phyloP scores from a whole-genome alignment of 2,888 invertebrate species.

The Alloscopus bannaensis region DNA sequence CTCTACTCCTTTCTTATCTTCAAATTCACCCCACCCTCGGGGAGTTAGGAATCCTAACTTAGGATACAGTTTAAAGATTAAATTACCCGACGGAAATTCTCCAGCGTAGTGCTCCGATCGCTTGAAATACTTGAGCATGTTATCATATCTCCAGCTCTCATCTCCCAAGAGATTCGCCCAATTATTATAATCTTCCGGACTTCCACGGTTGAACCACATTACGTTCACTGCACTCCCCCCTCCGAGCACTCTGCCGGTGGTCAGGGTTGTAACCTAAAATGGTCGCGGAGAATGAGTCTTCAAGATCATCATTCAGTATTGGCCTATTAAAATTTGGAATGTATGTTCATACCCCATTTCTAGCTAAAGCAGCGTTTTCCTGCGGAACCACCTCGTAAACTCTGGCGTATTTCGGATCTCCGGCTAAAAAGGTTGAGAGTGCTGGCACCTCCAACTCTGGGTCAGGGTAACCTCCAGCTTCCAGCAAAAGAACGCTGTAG shows the following conservation, averaged over 20 bases:
- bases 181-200: conserved; percentile 48
- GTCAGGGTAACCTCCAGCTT: conserved; percentile 24
- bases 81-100: background rate
- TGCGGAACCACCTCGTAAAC: background rate
- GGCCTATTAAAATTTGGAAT: background rate
- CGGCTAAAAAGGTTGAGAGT: background rate
- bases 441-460: conserved; percentile 22
- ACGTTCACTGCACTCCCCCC: conserved; percentile 31
- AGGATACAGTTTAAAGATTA: too few relatives aligned
- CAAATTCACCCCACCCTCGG: too few relatives aligned
- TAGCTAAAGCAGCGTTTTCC: background rate
- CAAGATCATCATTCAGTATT: background rate
- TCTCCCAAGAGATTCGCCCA: conserved; percentile 49
- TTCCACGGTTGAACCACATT: conserved; percentile 45
- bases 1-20: too few relatives aligned
- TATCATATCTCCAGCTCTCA: conserved; percentile 50
- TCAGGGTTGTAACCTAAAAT: background rate
- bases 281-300: background rate
- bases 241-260: conserved; percentile 7
- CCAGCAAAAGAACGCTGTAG: conserved; percentile 20
- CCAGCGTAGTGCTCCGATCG: conserved; percentile 53
- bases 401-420: background rate
- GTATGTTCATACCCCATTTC: background rate
- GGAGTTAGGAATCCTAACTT: too few relatives aligned
- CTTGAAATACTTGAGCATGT: conserved; percentile 47